Evolutionary conservation across 2,797 vertebrate genomes (phyloP).

Genomic region (Orestias chungarensis): DNA sequence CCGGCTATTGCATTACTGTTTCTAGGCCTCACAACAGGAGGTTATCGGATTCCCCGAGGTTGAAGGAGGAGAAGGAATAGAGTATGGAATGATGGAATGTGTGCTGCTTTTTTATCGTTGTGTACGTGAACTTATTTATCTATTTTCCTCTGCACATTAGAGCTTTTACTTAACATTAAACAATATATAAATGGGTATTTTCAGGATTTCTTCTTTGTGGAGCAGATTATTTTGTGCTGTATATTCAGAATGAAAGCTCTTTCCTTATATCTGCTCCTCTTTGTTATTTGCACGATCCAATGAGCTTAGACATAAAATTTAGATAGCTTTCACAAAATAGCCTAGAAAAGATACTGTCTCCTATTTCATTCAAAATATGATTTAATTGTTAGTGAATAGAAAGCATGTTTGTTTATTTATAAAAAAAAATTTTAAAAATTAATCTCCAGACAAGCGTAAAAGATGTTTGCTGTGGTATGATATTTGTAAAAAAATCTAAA

Average conservation of each 20-base stretch:
- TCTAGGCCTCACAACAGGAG: slow-evolving; percentile 73
- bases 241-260: not conserved
- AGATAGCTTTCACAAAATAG: not conserved
- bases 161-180: slow-evolving; percentile 47
- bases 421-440: slow-evolving; percentile 18
- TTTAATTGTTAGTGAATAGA: slow-evolving; percentile 8
- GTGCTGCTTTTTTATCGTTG: slow-evolving; percentile 7
- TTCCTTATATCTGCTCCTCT: not conserved
- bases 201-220: slow-evolving; percentile 18
- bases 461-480: slow-evolving; percentile 9
- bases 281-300: not conserved
- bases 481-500: slow-evolving; percentile 2
- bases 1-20: slow-evolving; percentile 73
- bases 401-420: not conserved
- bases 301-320: not conserved
- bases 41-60: slow-evolving; percentile 67
- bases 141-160: slow-evolving; percentile 29
- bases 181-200: slow-evolving; percentile 23
- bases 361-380: slow-evolving; percentile 7
- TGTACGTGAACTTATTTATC: slow-evolving; percentile 29
- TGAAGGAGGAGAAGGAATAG: slow-evolving; percentile 46
- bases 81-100: slow-evolving; percentile 46
- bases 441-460: slow-evolving; percentile 8
- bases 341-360: not conserved
- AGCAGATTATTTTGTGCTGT: not conserved